Evolutionary conservation across 2,888 invertebrate genomes (phyloP).

Genomic region (Idaea dimidiata): DNA sequence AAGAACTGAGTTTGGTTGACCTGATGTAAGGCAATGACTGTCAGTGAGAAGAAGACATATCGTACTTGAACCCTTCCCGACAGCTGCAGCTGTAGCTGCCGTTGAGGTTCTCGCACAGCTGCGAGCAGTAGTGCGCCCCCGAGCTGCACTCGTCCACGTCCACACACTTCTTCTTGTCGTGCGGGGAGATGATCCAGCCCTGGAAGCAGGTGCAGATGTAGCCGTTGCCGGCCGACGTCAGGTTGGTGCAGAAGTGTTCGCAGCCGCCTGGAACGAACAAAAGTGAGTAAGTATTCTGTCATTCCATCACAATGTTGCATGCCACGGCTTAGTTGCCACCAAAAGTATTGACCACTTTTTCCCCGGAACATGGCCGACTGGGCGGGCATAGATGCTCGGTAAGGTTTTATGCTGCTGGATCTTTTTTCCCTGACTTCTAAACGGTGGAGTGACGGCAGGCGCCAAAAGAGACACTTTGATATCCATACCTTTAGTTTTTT

Average conservation of each 20-base stretch:
- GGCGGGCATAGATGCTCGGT: not conserved
- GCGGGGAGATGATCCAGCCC: conserved; percentile 90
- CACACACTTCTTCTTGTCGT: conserved; percentile 90
- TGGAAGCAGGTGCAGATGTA: conserved; percentile 95
- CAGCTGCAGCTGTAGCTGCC: conserved; percentile 96
- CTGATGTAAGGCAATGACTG: too few species aligned
- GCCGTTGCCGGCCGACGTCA: conserved; percentile 82
- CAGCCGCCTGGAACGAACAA: conserved; percentile 86
- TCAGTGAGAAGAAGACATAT: not conserved
- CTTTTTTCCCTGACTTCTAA: not conserved
- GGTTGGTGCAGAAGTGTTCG: conserved; percentile 93
- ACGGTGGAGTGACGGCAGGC: too few species aligned
- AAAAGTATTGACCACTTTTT: too few species aligned
- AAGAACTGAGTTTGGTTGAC: too few species aligned
- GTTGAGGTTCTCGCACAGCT: conserved; percentile 94
- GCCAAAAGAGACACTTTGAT: too few species aligned
- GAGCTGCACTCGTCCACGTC: conserved; percentile 95
- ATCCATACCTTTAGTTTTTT: too few species aligned
- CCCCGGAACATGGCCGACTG: too few species aligned
- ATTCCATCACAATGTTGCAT: too few species aligned
- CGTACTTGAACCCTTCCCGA: conserved; percentile 86
- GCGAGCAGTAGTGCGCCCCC: conserved; percentile 94
- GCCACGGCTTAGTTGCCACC: too few species aligned
- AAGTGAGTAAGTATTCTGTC: too few species aligned
- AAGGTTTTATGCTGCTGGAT: not conserved